Base-by-base conservation (phyloP, 1,140 invertebrate species). In the Parapsyche elsis region DNA sequence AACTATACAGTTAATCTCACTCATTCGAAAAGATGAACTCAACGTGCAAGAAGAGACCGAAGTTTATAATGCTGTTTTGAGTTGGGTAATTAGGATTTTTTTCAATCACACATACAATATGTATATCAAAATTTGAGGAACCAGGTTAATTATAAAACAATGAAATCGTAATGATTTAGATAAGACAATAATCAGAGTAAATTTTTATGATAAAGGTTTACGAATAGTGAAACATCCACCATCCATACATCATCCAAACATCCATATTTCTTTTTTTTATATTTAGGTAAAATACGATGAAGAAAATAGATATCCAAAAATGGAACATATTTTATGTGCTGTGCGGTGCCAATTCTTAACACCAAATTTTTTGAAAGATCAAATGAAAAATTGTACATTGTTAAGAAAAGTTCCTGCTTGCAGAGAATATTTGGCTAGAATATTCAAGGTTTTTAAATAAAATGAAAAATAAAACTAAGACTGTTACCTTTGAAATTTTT, bases 331-430 rank as follows among this genome's bases (percentile, higher is more conserved):
- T 83, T 87, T 98, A 30, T 93, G 93, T 84, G 95, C 94, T 0
- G 96, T 97, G 0, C 91, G 97, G 0, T 97, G 96, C 85, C 95
- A 97, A 85, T 97, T 95, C 87, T 90, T 98, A 12, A 95, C 96
- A n/a, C 96, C 97, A 0, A 94, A 92, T 83, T 98, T 98, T 87
- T 88, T 93, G 9, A 94, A 95, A 82, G 95, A 97, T 79, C 96
- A 98, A 88, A 95, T 98, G 92, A 95, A 93, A 83, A 95, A 95
- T 84, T 98, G 96, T 87, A 93, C 95, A 59, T 91, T 97, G 0
- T 87, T 98, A n/a, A 94, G 94, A 84, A 96, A 95, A 85, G 92
- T 94, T 16, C 95, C 95, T 0, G 94, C 95, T 4, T 98, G 96
- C 85, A 91, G 94, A 59, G 95, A 97, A 86, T 97, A 97, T 87